A percentile compares a stretch with the other conserved stretches of the same genome.
Conservation (phyloP, 2,797 vertebrate species). For the Nannoperca australis region DNA sequence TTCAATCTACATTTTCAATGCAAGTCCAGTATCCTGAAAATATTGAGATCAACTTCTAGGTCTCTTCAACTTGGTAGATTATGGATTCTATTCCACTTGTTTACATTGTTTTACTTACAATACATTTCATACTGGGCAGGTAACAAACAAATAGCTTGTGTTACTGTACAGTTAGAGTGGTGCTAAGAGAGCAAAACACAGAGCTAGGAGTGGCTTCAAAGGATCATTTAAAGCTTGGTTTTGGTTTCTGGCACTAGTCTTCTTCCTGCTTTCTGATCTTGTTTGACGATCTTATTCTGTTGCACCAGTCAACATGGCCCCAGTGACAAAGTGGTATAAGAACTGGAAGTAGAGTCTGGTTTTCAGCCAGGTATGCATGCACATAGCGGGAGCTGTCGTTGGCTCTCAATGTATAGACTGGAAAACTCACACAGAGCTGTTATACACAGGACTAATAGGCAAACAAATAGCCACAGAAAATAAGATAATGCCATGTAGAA, state of each 20-base stretch:
- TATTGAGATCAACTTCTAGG: not conserved
- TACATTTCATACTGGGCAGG: not conserved
- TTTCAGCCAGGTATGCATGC: not conserved
- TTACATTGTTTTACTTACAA: not conserved
- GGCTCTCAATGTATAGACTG: not conserved
- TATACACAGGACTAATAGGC: not conserved
- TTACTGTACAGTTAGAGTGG: not conserved
- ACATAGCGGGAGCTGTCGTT: not conserved
- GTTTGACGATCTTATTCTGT: slow-evolving; percentile 2
- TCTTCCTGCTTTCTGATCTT: slow-evolving; percentile 11
- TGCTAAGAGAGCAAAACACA: not conserved
- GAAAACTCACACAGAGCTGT: not conserved
- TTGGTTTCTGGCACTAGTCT: not conserved
- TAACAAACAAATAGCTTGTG: not conserved
- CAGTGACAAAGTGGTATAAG: not conserved
- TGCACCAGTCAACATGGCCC: not conserved
- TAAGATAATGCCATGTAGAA: not conserved
- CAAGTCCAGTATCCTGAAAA: not conserved
- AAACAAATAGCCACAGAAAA: not conserved
- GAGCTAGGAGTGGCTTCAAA: not conserved
- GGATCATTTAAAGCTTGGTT: not conserved
- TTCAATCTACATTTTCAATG: not conserved
- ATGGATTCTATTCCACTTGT: not conserved
- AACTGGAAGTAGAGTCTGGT: not conserved
- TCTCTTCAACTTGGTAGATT: not conserved